phyloP scores from a whole-genome alignment of 2,888 invertebrate genomes.

The Kryphioiulus occultus region DNA sequence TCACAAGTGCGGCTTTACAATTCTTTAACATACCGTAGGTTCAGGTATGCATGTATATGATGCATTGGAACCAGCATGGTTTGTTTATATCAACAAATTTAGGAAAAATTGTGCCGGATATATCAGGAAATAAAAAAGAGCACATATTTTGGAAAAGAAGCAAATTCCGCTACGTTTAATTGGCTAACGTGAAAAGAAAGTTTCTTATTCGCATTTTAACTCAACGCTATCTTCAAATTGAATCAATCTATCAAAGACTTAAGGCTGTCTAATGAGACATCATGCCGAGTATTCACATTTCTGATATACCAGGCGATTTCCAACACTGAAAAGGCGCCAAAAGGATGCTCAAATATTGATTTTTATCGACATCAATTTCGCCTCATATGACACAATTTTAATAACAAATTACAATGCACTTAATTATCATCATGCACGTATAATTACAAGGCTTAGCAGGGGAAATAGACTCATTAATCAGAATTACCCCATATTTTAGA shows the following conservation, averaged over 20 bases:
- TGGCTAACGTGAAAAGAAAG: not conserved
- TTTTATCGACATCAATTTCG: conserved; percentile 25
- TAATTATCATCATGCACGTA: conserved; percentile 11
- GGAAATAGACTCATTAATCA: conserved; percentile 26
- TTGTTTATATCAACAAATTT: not conserved
- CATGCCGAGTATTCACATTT: not conserved
- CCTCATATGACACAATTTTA: conserved; percentile 29
- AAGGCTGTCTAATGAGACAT: not conserved
- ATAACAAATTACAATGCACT: conserved; percentile 22
- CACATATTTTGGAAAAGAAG: not conserved
- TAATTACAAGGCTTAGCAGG: conserved; percentile 20
- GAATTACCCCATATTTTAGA: not conserved
- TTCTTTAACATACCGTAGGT: not conserved
- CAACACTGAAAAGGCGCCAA: not conserved
- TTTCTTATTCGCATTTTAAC: not conserved
- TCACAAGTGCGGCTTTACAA: not conserved
- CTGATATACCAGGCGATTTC: not conserved
- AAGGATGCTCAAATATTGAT: not conserved
- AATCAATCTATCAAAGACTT: not conserved
- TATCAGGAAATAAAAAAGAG: not conserved
- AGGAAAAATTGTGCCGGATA: not conserved
- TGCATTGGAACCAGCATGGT: not conserved
- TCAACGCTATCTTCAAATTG: not conserved
- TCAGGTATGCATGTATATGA: not conserved
- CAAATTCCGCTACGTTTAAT: too few species aligned